These are phyloP conservation scores for Chauna torquata DNA, from an alignment of 2,113 vertebrate species.

Conservation along the genomic window DNA sequence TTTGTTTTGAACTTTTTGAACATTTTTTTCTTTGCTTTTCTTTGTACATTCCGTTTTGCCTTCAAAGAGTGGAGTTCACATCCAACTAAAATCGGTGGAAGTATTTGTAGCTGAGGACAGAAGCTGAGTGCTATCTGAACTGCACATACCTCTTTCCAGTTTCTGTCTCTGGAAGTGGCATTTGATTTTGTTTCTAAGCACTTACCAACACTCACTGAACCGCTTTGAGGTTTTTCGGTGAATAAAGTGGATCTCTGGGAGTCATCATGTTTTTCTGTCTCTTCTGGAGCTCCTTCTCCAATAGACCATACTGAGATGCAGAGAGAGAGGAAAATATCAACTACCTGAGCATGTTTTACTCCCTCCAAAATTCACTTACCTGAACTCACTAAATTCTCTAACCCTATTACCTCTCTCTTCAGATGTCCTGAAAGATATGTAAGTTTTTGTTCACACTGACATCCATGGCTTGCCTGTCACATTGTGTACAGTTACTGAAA, in stretches of 20 bases:
- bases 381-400: constrained; percentile 36
- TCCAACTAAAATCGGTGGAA: not conserved
- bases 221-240: constrained; percentile 87
- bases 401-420: constrained; percentile 7
- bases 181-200: not conserved
- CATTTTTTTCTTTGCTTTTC: not conserved
- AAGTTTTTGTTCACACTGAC: constrained; percentile 11
- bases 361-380: constrained; percentile 60
- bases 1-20: not conserved
- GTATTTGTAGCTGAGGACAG: not conserved
- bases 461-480: constrained; percentile 32
- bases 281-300: constrained; percentile 86
- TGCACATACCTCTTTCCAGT: not conserved
- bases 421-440: constrained; percentile 27
- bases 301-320: constrained; percentile 87
- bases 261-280: constrained; percentile 84
- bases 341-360: not conserved
- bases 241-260: constrained; percentile 86
- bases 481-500: not conserved
- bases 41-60: not conserved
- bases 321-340: constrained; percentile 50
- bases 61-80: not conserved
- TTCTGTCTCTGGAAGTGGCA: not conserved
- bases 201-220: constrained; percentile 90
- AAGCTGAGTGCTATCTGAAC: not conserved